Evolutionary conservation across 2,888 invertebrate genomes (phyloP), one percentile per base, ranked within the genome.

Genomic region (Dendrolimus houi): DNA sequence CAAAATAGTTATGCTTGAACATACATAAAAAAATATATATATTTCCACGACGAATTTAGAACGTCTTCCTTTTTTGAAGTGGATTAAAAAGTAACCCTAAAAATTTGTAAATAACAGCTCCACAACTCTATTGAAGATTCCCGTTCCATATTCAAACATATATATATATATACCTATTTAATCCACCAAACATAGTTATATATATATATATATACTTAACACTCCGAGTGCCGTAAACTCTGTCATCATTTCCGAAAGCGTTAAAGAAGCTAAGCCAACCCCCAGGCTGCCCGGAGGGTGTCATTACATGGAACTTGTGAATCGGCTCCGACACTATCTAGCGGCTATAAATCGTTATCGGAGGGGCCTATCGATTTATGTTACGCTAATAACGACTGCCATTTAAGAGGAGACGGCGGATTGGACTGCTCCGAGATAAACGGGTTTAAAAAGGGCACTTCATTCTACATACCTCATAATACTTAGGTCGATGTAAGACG

Each of bases 321-420:
- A 66, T 61, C 41, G 60, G 58, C 59, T 55, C 56, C 60, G 60
- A 58, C 59, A 64, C 63, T 73, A 75, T 72, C 73, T 67, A 56
- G 54, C 52, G 55, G 54, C 63, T 64, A 69, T 75, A 75, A 75
- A 75, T 74, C 64, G 70, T 66, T 69, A 73, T 75, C 70, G 64
- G 62, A 57, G 63, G 64, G 61, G 63, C 67, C 67, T 62, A 70
- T 67, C 74, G 74, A 72, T 75, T 74, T 72, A 72, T 68, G 67
- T 67, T 57, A 63, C 58, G 60, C 64, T 69, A 70, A 69, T 72
- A 73, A 68, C 64, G 64, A 59, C 56, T 56, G 56, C 63, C 63
- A 59, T 62, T 64, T 58, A 29, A 29, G 47, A 17, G 55, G 55
- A 57, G 29, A 29, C 6, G 47, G 9, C 47, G 47, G 8, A 47